Percentiles rank a stretch among this genome's conserved stretches.
Conservation (phyloP, 1,140 invertebrate species). For the Cecropterus lyciades region DNA sequence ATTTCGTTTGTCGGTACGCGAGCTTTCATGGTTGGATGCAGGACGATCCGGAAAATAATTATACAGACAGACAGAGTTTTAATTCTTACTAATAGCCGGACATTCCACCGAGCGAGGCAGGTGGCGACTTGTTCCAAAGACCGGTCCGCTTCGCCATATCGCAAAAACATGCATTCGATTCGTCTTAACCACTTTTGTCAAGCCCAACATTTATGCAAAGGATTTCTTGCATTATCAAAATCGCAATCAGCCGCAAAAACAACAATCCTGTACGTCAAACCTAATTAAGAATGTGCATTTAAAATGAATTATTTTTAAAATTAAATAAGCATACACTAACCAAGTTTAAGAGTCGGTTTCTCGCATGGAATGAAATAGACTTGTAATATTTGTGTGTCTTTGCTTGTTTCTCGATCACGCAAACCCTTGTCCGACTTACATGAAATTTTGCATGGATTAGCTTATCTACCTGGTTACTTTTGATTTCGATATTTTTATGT, state of each 20-base stretch:
- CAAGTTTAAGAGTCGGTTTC: background rate
- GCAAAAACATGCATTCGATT: conserved; percentile 58
- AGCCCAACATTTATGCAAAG: conserved; percentile 46
- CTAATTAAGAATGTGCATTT: conserved; percentile 21
- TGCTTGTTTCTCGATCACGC: too few relatives aligned
- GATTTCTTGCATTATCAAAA: conserved; percentile 35
- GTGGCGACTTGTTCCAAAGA: conserved; percentile 69
- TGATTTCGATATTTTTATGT: too few relatives aligned
- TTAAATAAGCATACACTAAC: background rate
- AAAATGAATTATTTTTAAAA: conserved; percentile 6
- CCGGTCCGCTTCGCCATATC: conserved; percentile 53
- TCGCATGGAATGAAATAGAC: too few relatives aligned
- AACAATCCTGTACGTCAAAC: conserved; percentile 1
- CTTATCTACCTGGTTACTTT: too few relatives aligned
- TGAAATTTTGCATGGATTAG: too few relatives aligned
- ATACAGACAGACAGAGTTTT: conserved; percentile 38
- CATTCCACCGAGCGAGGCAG: conserved; percentile 62
- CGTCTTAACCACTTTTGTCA: conserved; percentile 50
- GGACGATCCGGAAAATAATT: conserved; percentile 31
- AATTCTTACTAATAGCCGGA: conserved; percentile 53
- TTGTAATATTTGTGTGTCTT: background rate
- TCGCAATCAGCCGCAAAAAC: conserved; percentile 15
- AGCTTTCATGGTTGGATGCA: background rate
- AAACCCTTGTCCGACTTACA: too few relatives aligned
- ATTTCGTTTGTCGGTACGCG: background rate